These are phyloP conservation scores for Orthosia gothica DNA, from an alignment of 2,888 invertebrate genomes.

Conservation along the genomic window DNA sequence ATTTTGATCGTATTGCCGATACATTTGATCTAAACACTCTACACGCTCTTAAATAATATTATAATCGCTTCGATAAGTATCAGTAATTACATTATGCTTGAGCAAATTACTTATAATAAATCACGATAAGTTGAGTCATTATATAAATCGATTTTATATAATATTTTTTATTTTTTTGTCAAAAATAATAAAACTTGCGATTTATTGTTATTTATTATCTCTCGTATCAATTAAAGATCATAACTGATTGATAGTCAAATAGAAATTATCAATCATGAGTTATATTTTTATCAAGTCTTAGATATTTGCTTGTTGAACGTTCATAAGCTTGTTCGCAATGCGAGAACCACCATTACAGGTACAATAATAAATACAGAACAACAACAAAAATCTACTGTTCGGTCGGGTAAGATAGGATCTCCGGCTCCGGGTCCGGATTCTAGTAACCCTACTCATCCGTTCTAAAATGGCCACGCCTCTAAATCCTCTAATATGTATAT, in stretches of 20 bases:
- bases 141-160: slow-evolving; percentile 17
- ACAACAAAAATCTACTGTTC: not conserved
- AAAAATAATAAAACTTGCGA: too few species aligned
- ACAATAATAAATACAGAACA: not conserved
- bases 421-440: not conserved
- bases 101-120: not conserved
- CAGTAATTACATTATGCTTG: slow-evolving; percentile 2
- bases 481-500: too few species aligned
- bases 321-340: too few species aligned
- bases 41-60: slow-evolving; percentile 13
- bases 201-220: too few species aligned
- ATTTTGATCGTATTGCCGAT: not conserved
- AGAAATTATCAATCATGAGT: not conserved
- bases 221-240: not conserved
- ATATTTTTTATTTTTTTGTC: not conserved
- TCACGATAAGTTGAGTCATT: slow-evolving; percentile 19
- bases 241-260: too few species aligned
- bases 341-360: too few species aligned
- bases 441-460: slow-evolving; percentile 1
- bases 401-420: not conserved
- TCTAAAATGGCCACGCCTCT: not conserved
- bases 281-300: too few species aligned
- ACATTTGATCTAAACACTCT: slow-evolving; percentile 3
- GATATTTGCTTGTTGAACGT: too few species aligned
- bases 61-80: slow-evolving; percentile 27